Percentiles rank a stretch among this genome's conserved stretches.
phyloP scores from a whole-genome alignment of 1,140 invertebrate genomes.

The Steinernema khuongi region DNA sequence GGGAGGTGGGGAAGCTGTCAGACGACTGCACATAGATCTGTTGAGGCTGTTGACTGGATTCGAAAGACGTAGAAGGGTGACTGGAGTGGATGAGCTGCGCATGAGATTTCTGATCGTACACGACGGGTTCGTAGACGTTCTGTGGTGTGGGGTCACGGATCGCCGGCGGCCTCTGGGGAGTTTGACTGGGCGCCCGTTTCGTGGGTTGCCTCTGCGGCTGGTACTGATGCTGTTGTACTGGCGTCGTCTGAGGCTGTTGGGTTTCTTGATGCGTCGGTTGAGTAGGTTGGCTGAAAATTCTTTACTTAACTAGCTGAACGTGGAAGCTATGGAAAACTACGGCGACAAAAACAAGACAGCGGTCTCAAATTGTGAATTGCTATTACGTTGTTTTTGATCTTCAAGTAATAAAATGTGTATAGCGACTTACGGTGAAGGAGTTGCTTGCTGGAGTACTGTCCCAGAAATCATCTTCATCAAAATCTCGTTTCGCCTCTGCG shows the following conservation, averaged over 20 bases:
- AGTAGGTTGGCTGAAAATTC: too few species aligned
- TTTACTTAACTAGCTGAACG: too few species aligned
- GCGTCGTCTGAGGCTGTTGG: background rate
- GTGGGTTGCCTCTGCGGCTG: background rate
- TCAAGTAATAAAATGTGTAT: too few species aligned
- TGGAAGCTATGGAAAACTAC: too few species aligned
- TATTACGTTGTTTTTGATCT: too few species aligned
- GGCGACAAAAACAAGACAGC: too few species aligned
- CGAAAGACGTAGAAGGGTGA: conserved; percentile 8
- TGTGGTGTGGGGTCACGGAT: background rate
- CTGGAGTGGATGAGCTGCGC: conserved; percentile 6
- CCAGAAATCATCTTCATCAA: background rate
- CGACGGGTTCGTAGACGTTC: background rate
- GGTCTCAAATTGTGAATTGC: too few species aligned
- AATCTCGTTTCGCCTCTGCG: background rate
- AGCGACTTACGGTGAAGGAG: background rate
- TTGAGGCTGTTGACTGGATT: background rate
- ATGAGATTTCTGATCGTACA: background rate
- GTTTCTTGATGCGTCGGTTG: too few species aligned
- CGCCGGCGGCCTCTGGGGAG: background rate
- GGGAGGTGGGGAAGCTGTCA: background rate
- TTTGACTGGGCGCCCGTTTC: background rate
- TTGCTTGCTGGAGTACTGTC: background rate
- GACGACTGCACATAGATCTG: background rate
- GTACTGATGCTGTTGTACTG: background rate